Evolutionary conservation across 2,888 invertebrate species (phyloP), one percentile per base, ranked within the genome.

Genomic region (Ypsolopha sequella): DNA sequence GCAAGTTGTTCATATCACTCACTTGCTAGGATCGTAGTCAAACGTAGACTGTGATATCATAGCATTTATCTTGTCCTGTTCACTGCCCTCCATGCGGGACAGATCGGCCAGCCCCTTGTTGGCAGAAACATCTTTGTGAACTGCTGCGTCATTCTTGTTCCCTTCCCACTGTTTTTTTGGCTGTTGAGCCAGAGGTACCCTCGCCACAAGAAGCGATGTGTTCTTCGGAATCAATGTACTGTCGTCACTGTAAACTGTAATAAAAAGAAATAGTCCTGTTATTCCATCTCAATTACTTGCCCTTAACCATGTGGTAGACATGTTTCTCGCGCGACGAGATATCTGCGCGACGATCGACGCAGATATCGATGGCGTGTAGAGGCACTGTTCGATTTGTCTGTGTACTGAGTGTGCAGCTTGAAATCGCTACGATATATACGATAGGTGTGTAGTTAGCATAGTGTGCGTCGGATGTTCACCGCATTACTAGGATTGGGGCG

Each of bases 1-100:
- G n/a, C n/a, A n/a, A n/a, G n/a, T n/a, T n/a, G n/a, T n/a, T n/a
- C n/a, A 24, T 24, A 45, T 9, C 41, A 78, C 92, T 91, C 90
- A 99, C 97, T 97, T 97, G 82, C 96, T 95, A 57, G 97, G 96
- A 80, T 98, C 97, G 88, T 98, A 99, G 73, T 98, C 98, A 74
- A 94, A 93, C 36, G 98, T 97, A 36, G 98, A 97, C 76, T 98
- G 98, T 57, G 94, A 91, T 91, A 98, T 98, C 96, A 99, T 98
- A 56, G 97, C 97, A 75, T 93, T 93, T 65, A 99, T 97, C 86
- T 98, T 98, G 71, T 99, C 98, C 71, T 97, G 97, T 86, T 99
- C 99, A 50, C 96, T 94, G 57, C 95, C 95, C 86, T 96, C 95
- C 84, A 97, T 91, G 78, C 92, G 93, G 44, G 95, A 92, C 60